phyloP scores from a whole-genome alignment of 2,113 vertebrate species.

The Phoxinus phoxinus region DNA sequence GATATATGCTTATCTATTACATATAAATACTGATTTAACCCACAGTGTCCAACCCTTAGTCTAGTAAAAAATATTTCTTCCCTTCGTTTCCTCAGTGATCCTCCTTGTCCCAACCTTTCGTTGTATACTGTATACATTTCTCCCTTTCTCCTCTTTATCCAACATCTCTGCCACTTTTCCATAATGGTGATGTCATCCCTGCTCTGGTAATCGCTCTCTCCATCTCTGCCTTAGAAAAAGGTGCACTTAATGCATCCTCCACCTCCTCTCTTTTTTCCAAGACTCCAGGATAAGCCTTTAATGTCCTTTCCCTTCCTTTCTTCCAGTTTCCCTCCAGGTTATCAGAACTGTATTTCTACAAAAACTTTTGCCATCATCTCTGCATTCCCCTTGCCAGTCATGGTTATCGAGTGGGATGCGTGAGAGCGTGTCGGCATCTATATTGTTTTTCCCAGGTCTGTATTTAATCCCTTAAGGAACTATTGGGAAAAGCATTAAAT shows the following conservation, averaged over 20 bases:
- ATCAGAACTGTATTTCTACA: background rate
- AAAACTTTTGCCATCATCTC: background rate
- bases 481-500: background rate
- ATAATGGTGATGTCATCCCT: too few relatives aligned
- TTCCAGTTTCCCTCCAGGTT: background rate
- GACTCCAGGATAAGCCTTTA: too few relatives aligned
- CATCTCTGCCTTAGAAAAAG: too few relatives aligned
- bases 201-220: too few relatives aligned
- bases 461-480: background rate
- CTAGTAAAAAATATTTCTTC: background rate
- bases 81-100: background rate
- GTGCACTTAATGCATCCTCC: too few relatives aligned
- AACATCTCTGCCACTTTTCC: background rate
- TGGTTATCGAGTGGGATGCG: too few relatives aligned
- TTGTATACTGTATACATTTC: background rate
- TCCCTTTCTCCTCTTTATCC: background rate
- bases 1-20: background rate
- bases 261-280: too few relatives aligned
- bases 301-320: background rate
- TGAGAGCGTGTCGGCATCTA: too few relatives aligned
- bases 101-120: background rate
- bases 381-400: background rate
- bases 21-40: background rate
- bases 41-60: background rate
- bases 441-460: too few relatives aligned